Evolutionary conservation across 2,888 invertebrate species (phyloP), one percentile per base, ranked within the genome.

Genomic region (Amphipyra tragopoginis): DNA sequence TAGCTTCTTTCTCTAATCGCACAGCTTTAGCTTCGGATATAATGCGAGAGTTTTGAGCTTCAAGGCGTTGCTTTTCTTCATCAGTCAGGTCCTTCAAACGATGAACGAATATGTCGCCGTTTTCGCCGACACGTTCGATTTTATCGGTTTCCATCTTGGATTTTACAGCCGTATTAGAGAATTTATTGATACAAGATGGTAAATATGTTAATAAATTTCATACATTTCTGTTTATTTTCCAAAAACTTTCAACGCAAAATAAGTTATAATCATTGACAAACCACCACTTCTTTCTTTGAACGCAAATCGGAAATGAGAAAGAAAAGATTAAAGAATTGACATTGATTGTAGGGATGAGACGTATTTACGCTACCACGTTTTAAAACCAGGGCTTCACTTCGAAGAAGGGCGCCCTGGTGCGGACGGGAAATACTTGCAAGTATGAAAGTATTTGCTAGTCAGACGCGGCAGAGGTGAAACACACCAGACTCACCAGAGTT

Each of bases 1-100:
- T 97, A 0, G 98, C 98, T 80, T 99, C 97, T 47, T 91, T 92
- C 87, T 99, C 99, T 2, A 99, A 88, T 86, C 97, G 96, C 1
- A 93, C 92, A 2, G 98, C 98, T 85, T 97, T 97, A 77, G 96
- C 96, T 78, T 97, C 96, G 0, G 97, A 90, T 49, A 94, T 87
- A 9, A 93, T 29, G 13, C 93, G 86, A 0, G 85, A 83, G 86
- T 98, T 96, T 91, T 98, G 98, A 1, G 94, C 94, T 42, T 95
- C 91, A 39, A 98, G 93, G 64, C 95, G 95, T 43, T 92, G 88
- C 47, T 94, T 95, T 80, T 97, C 97, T 51, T 96, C 96, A 0
- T 91, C 90, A 0, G 96, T 92, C n/a, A 96, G 85, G 39, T 86
- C 86, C 84, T 96, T 96, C 54, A 95, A 80, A 0, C 91, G 90